Conservation (phyloP, 1,140 invertebrate genomes). For the Laupala kohalensis region DNA sequence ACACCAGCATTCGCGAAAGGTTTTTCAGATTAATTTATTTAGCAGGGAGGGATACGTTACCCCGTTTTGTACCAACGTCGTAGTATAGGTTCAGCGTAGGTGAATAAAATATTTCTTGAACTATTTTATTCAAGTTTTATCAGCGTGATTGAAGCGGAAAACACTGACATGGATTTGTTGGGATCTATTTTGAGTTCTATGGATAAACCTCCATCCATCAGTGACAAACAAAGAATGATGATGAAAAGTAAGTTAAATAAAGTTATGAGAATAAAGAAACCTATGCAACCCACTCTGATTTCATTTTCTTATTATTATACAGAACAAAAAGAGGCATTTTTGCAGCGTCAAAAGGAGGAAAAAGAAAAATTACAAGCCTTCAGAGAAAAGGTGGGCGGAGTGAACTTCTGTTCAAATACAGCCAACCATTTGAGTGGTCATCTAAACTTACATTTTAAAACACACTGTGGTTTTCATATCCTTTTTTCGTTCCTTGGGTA, state of each 20-base stretch:
- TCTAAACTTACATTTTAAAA: background rate
- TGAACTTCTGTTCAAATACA: background rate
- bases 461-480: background rate
- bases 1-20: no score
- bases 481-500: conserved; percentile 8
- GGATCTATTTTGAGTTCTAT: conserved; percentile 60
- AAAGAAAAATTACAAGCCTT: conserved; percentile 36
- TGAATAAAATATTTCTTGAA: no score
- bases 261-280: background rate
- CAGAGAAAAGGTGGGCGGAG: conserved; percentile 32
- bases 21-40: no score
- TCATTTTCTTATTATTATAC: conserved; percentile 17
- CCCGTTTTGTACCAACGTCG: no score
- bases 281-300: background rate
- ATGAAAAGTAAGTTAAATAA: conserved; percentile 42
- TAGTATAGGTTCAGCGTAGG: no score
- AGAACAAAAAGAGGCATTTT: conserved; percentile 40
- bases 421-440: background rate
- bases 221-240: conserved; percentile 46
- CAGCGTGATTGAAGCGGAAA: conserved; percentile 10
- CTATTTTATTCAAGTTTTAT: background rate
- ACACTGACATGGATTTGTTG: conserved; percentile 60
- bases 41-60: no score
- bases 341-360: conserved; percentile 30
- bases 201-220: conserved; percentile 56